These are phyloP conservation scores for Polyommatus icarus DNA, from an alignment of 2,888 invertebrate genomes.

Conservation along the genomic window DNA sequence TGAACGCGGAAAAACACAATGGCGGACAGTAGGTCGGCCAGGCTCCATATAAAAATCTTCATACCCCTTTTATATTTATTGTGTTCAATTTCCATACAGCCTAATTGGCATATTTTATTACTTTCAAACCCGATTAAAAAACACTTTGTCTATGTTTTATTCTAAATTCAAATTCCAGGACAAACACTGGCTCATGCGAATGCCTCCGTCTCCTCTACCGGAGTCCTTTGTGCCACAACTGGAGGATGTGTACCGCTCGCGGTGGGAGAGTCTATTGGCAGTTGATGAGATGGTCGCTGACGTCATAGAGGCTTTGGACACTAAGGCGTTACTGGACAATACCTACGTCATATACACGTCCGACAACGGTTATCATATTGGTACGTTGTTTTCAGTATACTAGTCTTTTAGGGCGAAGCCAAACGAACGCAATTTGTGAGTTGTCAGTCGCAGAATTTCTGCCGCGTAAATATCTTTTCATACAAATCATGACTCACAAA, in stretches of 20 bases:
- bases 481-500: no score
- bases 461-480: no score
- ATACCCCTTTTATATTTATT: no score
- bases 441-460: no score
- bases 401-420: no score
- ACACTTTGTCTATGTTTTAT: background rate
- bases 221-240: slow-evolving; percentile 78
- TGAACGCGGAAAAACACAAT: no score
- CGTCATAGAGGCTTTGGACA: slow-evolving; percentile 80
- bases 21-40: no score
- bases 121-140: no score
- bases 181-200: slow-evolving; percentile 92
- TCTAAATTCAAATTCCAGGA: slow-evolving; percentile 65
- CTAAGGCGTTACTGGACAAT: slow-evolving; percentile 80
- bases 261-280: slow-evolving; percentile 90
- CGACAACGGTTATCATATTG: slow-evolving; percentile 95
- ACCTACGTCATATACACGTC: slow-evolving; percentile 93
- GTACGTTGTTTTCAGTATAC: slow-evolving; percentile 71
- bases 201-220: slow-evolving; percentile 85
- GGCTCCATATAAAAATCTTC: no score
- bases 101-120: no score
- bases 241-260: slow-evolving; percentile 85
- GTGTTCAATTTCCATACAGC: no score
- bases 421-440: no score
- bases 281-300: slow-evolving; percentile 91